These are phyloP conservation scores for Ambastaia sidthimunki DNA, from an alignment of 2,797 vertebrate genomes.

Conservation along the genomic window DNA sequence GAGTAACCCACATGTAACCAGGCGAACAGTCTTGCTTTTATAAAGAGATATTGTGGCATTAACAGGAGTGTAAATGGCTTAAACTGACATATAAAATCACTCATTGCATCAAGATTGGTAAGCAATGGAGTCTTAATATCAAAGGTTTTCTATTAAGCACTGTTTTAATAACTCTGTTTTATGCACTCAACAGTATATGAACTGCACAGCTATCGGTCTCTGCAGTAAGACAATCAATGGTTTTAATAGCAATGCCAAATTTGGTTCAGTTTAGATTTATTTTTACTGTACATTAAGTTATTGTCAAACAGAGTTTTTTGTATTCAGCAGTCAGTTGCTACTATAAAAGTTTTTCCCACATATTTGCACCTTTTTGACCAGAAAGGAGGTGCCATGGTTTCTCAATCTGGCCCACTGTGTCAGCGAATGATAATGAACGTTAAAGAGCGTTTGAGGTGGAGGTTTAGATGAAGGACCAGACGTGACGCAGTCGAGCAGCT, in stretches of 20 bases:
- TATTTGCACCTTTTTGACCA: neutral
- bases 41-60: too few relatives aligned
- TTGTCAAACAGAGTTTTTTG: neutral
- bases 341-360: neutral
- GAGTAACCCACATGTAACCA: slow-evolving; percentile 31
- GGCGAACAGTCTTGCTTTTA: too few relatives aligned
- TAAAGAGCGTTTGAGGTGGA: neutral
- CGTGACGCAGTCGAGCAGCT: neutral
- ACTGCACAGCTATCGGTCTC: slow-evolving; percentile 22
- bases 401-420: slow-evolving; percentile 5
- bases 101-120: slow-evolving; percentile 8
- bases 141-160: slow-evolving; percentile 16
- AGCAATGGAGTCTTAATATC: neutral
- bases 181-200: slow-evolving; percentile 32
- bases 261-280: neutral
- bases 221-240: slow-evolving; percentile 47
- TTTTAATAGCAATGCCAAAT: neutral
- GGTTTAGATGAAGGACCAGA: slow-evolving; percentile 13
- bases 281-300: neutral
- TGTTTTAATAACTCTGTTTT: slow-evolving; percentile 13
- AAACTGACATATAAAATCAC: neutral
- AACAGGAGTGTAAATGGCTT: neutral
- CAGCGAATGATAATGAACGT: slow-evolving; percentile 12
- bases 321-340: neutral
- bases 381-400: slow-evolving; percentile 6